Base-by-base conservation (phyloP, 2,888 invertebrate species). In the Litoditis marina region DNA sequence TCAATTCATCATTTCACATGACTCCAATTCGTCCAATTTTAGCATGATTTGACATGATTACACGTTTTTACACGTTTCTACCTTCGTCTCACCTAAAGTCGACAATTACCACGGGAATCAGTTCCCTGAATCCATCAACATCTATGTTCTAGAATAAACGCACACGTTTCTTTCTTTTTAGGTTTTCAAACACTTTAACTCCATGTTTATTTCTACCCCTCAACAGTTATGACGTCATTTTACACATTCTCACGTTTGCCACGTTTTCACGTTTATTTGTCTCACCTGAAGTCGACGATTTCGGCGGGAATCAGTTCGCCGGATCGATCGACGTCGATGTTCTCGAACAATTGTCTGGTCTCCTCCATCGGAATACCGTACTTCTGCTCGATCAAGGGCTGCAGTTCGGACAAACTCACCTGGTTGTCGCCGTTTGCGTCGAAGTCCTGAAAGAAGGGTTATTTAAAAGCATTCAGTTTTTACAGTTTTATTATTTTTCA, bases 261-360 rank as follows among this genome's bases (percentile, higher is more conserved):
- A 7, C 4, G 19, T 50, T n/a, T 27, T n/a, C 27, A 19, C 50
- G 50, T 50, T 4, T 11, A 25, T 11, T 28, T 31, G 6, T 42
- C 59, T n/a, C 39, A 69, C 71, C 74, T 60, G 66, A 78, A 80
- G 46, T 81, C 81, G 8, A 81, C 81, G 36, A 81, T 81, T 62
- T 81, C 81, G 0, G 79, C 81, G 1, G 81, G 72, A 61, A 63
- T 78, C 50, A 81, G 63, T 49, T 81, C 78, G 22, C 65, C 71
- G 22, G 72, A 72, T 16, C 64, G 31, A 55, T 81, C 81, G 7
- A 80, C 74, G 61, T 81, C 81, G 39, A 77, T 79, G 59, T 77
- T 73, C 19, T 74, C 70, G 62, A 78, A 81, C 60, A 79, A 69
- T 19, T 66, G 67, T 25, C 68, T 65, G n/a, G 78, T 76, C 49